Base-by-base conservation (phyloP, 2,113 vertebrate genomes). In the Pavo muticus region DNA sequence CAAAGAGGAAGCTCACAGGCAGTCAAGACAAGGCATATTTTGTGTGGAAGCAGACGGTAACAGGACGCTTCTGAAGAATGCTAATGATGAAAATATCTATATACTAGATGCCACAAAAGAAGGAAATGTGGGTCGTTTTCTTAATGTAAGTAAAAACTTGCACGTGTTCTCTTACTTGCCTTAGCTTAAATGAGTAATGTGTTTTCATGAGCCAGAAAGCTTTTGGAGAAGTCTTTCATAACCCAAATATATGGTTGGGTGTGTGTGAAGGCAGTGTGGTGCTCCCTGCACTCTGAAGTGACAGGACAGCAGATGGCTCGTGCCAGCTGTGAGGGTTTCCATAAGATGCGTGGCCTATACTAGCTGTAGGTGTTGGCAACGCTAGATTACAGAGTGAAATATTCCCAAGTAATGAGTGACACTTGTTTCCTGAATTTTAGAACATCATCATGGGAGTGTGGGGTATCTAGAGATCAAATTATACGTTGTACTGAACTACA, bases 71-170 rank as follows among this genome's bases (percentile, higher is more conserved):
- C 40, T 54, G 54, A 83, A 82, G 39, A 94, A 87, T 14, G 73
- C 61, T 45, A 56, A 8, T 48, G 76, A 97, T 76, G 94, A 86
- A 72, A 94, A 68, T 73, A 39, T 56, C 25, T 98, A 98, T 95
- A 73, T 98, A 37, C 86, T 99, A 77, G 99, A 99, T 95, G 98
- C 99, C 73, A 98, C 98, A 59, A 98, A 97, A 94, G 99, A 99
- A 97, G 99, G 99, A 93, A 99, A 99, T 47, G 98, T 99, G 65
- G 98, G 98, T 80, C 98, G 99, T 65, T 99, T 99, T 95, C 96
- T 99, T 75, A 99, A 99, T 10, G 99, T 99, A 96, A 97, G 98
- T 98, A 94, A 56, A 32, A 72, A 64, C 9, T 44, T 88, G 21
- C 10, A 4, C 24, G 37, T 44, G 6, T 81, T 93, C 11, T 74